Percentiles rank a stretch among this genome's conserved stretches.
These are phyloP conservation scores for Brachyistius frenatus DNA, from an alignment of 2,113 vertebrate genomes.

Conservation along the genomic window DNA sequence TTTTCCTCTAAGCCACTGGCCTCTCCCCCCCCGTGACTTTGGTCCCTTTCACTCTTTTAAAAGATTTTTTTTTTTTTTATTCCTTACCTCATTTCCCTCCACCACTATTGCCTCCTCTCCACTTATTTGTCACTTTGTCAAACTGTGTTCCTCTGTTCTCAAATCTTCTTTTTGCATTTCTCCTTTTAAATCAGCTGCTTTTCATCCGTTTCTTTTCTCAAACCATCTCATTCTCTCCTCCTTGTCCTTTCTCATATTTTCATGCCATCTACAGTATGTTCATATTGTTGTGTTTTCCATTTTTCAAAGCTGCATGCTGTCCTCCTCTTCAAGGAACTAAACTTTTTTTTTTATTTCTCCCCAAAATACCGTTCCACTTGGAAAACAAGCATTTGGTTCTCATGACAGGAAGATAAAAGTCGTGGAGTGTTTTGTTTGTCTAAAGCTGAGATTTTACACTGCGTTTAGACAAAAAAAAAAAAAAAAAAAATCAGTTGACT, in stretches of 20 bases:
- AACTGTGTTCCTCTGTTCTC: background rate
- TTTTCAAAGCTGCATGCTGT: constrained; percentile 4
- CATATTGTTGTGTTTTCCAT: background rate
- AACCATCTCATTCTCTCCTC: too few species aligned
- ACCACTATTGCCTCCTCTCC: background rate
- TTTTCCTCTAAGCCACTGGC: constrained; percentile 35
- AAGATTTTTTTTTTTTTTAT: background rate
- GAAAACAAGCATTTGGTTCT: constrained; percentile 47
- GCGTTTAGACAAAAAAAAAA: constrained; percentile 3
- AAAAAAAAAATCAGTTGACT: constrained; percentile 23
- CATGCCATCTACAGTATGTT: background rate
- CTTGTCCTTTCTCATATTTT: too few species aligned
- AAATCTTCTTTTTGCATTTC: background rate
- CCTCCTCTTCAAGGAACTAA: constrained; percentile 29
- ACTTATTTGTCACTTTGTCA: constrained; percentile 32
- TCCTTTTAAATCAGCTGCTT: constrained; percentile 3
- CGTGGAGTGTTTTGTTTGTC: constrained; percentile 42
- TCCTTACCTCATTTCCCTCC: constrained; percentile 1
- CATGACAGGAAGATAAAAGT: constrained; percentile 63
- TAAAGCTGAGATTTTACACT: constrained; percentile 26
- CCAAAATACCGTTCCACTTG: constrained; percentile 22
- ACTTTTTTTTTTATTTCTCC: constrained; percentile 11
- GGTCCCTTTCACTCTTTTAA: background rate
- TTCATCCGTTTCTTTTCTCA: background rate
- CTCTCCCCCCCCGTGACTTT: constrained; percentile 25